These are phyloP conservation scores for Laticauda colubrina DNA, from an alignment of 2,113 vertebrate genomes.

Conservation along the genomic window DNA sequence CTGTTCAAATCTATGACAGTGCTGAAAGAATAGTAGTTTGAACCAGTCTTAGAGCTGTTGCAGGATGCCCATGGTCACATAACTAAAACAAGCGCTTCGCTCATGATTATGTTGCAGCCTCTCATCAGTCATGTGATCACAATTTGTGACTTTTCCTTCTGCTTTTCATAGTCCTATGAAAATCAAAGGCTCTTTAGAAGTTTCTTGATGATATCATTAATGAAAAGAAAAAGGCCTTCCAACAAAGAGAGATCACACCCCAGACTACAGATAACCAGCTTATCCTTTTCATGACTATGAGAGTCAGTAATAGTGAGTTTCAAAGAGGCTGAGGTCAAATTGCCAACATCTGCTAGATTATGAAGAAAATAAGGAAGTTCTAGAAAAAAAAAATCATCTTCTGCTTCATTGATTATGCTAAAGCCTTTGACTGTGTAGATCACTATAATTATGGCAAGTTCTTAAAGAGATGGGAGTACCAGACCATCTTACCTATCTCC, in stretches of 20 bases:
- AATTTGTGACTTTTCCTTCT: background rate
- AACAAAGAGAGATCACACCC: background rate
- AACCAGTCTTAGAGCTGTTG: background rate
- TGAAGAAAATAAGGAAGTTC: background rate
- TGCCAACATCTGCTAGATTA: background rate
- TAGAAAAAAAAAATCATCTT: background rate
- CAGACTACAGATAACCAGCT: background rate
- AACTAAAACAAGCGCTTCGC: background rate
- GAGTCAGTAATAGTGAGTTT: background rate
- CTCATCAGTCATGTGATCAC: background rate
- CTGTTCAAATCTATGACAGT: background rate
- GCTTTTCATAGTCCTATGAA: background rate
- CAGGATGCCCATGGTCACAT: background rate
- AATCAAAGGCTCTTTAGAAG: background rate
- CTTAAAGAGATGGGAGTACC: background rate
- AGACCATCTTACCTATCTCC: background rate
- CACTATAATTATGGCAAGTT: background rate
- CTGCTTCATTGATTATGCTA: too few relatives aligned
- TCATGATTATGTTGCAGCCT: background rate
- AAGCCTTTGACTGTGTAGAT: background rate
- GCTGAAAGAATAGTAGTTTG: background rate
- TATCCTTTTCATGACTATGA: background rate
- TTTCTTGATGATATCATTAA: background rate
- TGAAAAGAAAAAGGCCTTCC: background rate
- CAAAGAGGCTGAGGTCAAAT: background rate